Evolutionary conservation across 2,797 vertebrate genomes (phyloP).

Genomic region (Ptychadena robeensis): DNA sequence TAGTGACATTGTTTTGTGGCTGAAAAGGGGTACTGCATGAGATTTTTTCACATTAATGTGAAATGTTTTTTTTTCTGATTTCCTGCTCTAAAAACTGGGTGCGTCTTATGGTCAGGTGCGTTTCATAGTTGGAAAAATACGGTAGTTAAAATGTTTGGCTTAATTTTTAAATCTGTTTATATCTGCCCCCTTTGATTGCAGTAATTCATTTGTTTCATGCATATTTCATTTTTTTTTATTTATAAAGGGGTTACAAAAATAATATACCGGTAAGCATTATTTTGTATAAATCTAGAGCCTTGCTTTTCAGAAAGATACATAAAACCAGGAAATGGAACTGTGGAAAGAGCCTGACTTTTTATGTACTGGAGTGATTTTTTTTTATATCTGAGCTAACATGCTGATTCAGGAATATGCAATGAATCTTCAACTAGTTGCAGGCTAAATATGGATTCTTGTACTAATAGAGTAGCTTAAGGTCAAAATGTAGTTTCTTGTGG

Average conservation of each 20-base stretch:
- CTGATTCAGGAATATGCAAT: conserved; percentile 50
- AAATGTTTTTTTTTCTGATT: no score
- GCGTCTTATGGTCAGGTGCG: no score
- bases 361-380: conserved; percentile 51
- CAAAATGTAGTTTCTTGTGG: conserved; percentile 29
- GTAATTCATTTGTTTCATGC: neutral
- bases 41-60: no score
- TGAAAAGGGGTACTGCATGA: no score
- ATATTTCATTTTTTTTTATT: conserved; percentile 34
- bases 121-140: no score
- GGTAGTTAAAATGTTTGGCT: no score
- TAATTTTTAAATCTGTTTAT: neutral
- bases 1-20: no score
- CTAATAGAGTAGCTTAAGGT: conserved; percentile 49
- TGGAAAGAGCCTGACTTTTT: conserved; percentile 41
- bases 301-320: conserved; percentile 41
- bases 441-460: conserved; percentile 53
- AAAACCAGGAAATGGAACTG: conserved; percentile 41
- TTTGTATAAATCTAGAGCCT: neutral
- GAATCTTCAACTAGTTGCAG: conserved; percentile 46
- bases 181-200: conserved; percentile 4
- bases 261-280: no score
- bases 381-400: conserved; percentile 36
- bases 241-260: no score
- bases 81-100: no score